Conservation (phyloP, 2,797 vertebrate species). For the Otolemur crassicaudatus region DNA sequence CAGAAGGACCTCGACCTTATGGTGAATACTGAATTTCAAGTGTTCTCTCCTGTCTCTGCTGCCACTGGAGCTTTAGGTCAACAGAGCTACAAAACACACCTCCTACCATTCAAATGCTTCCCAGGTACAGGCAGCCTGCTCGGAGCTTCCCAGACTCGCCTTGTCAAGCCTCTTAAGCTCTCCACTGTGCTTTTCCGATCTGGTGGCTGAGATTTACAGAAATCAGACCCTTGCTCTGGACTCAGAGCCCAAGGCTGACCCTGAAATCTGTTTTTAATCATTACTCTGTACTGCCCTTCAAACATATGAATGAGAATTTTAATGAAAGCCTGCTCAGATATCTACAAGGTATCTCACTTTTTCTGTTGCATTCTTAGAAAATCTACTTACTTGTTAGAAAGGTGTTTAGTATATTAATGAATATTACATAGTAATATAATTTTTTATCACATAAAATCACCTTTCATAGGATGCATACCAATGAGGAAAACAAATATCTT, state of each 20-base stretch:
- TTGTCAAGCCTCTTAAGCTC: not conserved
- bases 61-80: not conserved
- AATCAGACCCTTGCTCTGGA: not conserved
- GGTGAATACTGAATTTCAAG: not conserved
- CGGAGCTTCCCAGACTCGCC: not conserved
- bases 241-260: not conserved
- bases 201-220: not conserved
- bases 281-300: not conserved
- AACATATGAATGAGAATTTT: not conserved
- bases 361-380: constrained; percentile 25
- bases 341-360: not conserved
- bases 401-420: not conserved
- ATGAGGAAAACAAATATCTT: not conserved
- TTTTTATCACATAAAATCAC: not conserved
- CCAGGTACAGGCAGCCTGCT: not conserved
- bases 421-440: not conserved
- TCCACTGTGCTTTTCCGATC: not conserved
- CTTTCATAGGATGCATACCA: not conserved
- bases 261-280: not conserved
- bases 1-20: not conserved
- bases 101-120: not conserved
- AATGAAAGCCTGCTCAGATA: not conserved
- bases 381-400: not conserved
- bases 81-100: not conserved
- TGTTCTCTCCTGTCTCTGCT: not conserved